phyloP scores from a whole-genome alignment of 2,113 vertebrate species.

The Monopterus albus region DNA sequence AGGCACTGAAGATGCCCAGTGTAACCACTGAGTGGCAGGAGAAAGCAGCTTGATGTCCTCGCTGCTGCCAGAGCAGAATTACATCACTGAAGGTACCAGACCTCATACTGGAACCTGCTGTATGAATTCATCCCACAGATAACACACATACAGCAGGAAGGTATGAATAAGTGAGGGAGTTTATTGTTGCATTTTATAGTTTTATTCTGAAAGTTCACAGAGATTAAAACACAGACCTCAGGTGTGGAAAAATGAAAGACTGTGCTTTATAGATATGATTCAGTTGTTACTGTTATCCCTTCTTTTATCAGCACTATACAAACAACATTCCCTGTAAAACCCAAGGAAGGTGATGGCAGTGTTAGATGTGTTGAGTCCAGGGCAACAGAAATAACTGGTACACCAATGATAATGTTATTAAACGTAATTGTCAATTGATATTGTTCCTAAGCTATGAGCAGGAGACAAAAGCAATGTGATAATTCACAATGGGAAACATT shows the following conservation, averaged over 20 bases:
- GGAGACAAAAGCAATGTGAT: neutral
- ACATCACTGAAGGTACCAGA: slow-evolving; percentile 48
- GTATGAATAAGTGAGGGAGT: neutral
- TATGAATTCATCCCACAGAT: too few species aligned
- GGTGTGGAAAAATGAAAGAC: neutral
- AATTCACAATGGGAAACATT: neutral
- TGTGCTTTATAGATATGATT: neutral
- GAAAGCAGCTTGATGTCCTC: neutral
- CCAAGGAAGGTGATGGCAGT: neutral
- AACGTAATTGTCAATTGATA: too few species aligned
- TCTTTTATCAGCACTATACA: neutral
- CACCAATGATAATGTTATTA: too few species aligned
- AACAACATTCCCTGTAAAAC: neutral
- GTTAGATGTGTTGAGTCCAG: neutral
- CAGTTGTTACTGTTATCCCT: neutral
- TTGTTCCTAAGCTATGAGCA: too few species aligned
- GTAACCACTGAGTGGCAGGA: slow-evolving; percentile 62
- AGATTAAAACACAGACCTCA: too few species aligned
- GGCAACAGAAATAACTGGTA: neutral
- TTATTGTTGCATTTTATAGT: neutral
- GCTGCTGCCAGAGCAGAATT: slow-evolving; percentile 4
- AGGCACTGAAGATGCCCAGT: neutral
- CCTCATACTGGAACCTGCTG: neutral
- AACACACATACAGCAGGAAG: neutral
- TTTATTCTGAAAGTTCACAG: neutral